A percentile compares a stretch with the other conserved stretches of the same genome.
Evolutionary conservation across 64 coral and sea anemone species (phyloP).

Genomic region (Stylophora pistillata): DNA sequence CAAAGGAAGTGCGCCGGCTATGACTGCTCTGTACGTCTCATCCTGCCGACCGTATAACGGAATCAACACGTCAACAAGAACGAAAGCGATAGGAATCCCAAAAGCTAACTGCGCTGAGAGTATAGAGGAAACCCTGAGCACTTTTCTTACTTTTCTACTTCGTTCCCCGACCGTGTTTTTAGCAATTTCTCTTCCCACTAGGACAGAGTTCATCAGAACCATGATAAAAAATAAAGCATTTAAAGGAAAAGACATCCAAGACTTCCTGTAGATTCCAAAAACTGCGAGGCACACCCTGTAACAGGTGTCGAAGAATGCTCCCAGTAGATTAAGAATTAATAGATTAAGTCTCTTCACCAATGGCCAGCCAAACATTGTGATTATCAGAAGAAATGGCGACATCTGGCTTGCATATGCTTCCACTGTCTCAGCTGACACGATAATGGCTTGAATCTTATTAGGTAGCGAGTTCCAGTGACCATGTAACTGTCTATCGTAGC

Average conservation of each 20-base stretch:
- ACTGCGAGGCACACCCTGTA: conserved; percentile 68
- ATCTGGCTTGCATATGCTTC: conserved; percentile 59
- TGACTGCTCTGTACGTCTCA: conserved; percentile 31
- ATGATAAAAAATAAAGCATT: conserved; percentile 45
- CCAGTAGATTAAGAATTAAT: conserved; percentile 57
- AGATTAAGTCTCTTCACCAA: conserved; percentile 72
- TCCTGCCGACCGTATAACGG: conserved; percentile 39
- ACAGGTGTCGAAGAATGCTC: conserved; percentile 62
- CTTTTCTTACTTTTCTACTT: background rate
- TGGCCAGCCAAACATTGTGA: conserved; percentile 48
- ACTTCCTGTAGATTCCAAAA: conserved; percentile 55
- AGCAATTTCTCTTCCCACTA: conserved; percentile 47
- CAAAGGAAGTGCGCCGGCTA: conserved; percentile 49
- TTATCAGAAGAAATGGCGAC: conserved; percentile 46
- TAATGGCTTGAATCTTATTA: conserved; percentile 44
- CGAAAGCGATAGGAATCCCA: conserved; percentile 36
- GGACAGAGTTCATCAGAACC: conserved; percentile 26
- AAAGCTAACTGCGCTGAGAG: conserved; percentile 57
- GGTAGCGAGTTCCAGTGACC: conserved; percentile 56
- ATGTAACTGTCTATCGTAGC: conserved; percentile 54
- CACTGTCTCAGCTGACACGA: conserved; percentile 39
- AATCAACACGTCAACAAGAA: conserved; percentile 54
- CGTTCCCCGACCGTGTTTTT: background rate
- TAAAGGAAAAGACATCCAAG: conserved; percentile 72
- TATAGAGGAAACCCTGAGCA: conserved; percentile 29